A percentile compares a stretch with the other conserved stretches of the same genome.
These are phyloP conservation scores for Limnodromus scolopaceus DNA, from an alignment of 2,797 vertebrate genomes.

Conservation along the genomic window DNA sequence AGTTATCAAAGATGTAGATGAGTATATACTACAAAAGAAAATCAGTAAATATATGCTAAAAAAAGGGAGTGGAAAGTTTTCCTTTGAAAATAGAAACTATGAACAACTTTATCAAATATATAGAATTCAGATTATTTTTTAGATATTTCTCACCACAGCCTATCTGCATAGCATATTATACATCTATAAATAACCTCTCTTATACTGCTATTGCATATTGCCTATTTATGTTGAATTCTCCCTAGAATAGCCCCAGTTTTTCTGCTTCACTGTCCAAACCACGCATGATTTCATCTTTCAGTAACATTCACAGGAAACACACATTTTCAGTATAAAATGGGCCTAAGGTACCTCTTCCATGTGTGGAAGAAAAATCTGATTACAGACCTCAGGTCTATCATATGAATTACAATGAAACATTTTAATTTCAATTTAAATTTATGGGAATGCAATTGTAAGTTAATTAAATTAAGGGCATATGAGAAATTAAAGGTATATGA, in stretches of 20 bases:
- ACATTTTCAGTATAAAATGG: neutral
- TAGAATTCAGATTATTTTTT: neutral
- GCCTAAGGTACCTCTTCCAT: neutral
- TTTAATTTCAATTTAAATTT: neutral
- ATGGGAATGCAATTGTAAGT: neutral
- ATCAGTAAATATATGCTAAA: neutral
- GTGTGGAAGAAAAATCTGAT: neutral
- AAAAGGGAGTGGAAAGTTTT: neutral
- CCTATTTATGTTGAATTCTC: neutral
- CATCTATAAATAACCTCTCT: neutral
- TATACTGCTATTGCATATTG: neutral
- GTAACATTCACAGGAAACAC: neutral
- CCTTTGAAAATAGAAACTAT: neutral
- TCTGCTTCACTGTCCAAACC: conserved; percentile 16
- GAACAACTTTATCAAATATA: neutral
- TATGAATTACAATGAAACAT: neutral
- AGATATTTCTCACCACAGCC: neutral
- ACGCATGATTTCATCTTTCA: neutral
- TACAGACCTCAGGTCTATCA: neutral
- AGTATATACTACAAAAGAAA: neutral
- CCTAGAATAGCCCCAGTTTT: neutral
- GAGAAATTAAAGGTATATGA: neutral
- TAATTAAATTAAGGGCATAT: neutral
- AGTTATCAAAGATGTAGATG: neutral
- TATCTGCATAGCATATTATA: neutral